Evolutionary conservation across 2,797 vertebrate genomes (phyloP), one percentile per base, ranked within the genome.

Genomic region (Helarctos malayanus): DNA sequence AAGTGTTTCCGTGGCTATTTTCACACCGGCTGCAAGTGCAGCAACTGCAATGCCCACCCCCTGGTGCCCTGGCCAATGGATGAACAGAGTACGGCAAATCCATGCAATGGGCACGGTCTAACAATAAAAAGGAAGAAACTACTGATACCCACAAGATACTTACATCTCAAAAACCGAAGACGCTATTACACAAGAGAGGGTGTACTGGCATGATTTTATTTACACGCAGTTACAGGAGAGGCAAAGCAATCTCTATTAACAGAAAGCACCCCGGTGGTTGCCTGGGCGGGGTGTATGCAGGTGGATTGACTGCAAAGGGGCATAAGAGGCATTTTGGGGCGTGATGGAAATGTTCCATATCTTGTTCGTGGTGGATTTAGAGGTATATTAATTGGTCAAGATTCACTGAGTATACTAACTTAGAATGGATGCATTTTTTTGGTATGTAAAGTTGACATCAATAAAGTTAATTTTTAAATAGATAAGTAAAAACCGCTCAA

Each of bases 381-480:
- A 45, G 4, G 16, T 41, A 18, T 75, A 81, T 27, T 41, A 32
- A 63, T 27, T 84, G n/a, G 11, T 56, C 68, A 78, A 79, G 56
- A n/a, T 14, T 78, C 41, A 38, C 9, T 13, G 11, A 93, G 71
- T 78, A 19, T n/a, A 49, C 45, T 41, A 41, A 93, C 27, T 45
- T 93, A 38, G 65, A 81, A 81, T 85, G n/a, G 35, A 29, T 69
- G 52, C 25, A 45, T 52, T 69, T 87, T 61, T 80, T 73, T 63
- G 29, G 29, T 59, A 10, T 65, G 4, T 57, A 54, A 65, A 32
- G 14, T 47, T 87, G 68, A 69, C 13, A 5, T 41, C 16, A 81
- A n/a, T 49, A 41, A 89, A 89, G 41, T 78, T 83, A 78, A 82
- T 61, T n/a, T 68, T 56, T 71, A 93, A 95, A 57, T 78, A 83